Evolutionary conservation across 2,113 vertebrate species (phyloP), one percentile per base, ranked within the genome.

Genomic region (Erinaceus europaeus): DNA sequence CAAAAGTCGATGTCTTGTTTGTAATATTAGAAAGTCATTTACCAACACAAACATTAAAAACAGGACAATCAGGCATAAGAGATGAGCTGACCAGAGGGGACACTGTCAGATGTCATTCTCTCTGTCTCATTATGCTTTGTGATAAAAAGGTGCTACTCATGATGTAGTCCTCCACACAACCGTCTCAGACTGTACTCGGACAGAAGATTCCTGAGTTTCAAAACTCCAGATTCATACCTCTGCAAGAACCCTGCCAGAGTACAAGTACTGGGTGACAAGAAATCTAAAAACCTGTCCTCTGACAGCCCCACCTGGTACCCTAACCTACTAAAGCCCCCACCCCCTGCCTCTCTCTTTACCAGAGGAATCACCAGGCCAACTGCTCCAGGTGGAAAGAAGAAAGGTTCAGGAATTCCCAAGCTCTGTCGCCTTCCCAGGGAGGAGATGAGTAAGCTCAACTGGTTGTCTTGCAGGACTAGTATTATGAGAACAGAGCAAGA

Each of bases 11-110:
- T 57, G 29, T 36, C n/a, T 85, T 61, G 79, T 88, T 55, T 44
- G 29, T 42, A 75, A 65, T 57, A 71, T 53, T 74, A 81, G 65
- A 68, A 92, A 93, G 68, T 55, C 40, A 40, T 76, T 87, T 3
- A 0, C 69, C 64, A 53, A 77, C 5, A 25, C 52, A 73, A 91
- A 75, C 67, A 84, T 76, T 72, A 79, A 82, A 93, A 94, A 86
- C 68, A 76, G 34, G 44, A 38, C 32, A 88, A 36, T 61, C 29
- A 62, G 44, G 80, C 72, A 88, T 92, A 93, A 74, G 34, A 76
- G 15, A 52, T 21, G 40, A 55, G 32, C 34, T 88, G 44, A 74
- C 55, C 62, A 61, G 50, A 88, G n/a, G 44, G 1, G 3, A 82
- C 50, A 34, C 76, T 40, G 62, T 61, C 55, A 82, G 52, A 59